These are phyloP conservation scores for Pogona vitticeps DNA, from an alignment of 2,113 vertebrate genomes.

Conservation along the genomic window DNA sequence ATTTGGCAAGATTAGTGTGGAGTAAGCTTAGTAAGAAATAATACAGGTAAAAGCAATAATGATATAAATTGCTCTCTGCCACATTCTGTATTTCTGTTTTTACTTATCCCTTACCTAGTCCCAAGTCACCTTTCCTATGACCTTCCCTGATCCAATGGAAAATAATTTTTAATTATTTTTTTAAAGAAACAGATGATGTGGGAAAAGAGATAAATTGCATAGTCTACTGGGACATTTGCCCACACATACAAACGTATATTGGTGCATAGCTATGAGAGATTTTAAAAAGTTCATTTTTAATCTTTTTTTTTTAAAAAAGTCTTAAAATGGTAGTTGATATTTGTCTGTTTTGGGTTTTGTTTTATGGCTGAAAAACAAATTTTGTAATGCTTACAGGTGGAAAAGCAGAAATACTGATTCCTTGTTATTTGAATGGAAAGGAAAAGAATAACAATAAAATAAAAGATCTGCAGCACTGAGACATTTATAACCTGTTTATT, in stretches of 20 bases:
- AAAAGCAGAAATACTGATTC: background rate
- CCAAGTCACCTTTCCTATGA: too few species aligned
- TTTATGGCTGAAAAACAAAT: background rate
- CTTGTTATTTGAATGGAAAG: background rate
- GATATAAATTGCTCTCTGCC: too few species aligned
- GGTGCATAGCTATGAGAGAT: background rate
- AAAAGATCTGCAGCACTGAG: conserved; percentile 38
- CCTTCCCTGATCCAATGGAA: too few species aligned
- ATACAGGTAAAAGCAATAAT: too few species aligned
- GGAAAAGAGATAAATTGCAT: background rate
- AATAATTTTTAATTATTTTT: too few species aligned
- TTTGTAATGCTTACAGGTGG: background rate
- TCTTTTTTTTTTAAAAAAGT: background rate
- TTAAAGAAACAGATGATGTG: background rate
- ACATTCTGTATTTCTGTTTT: too few species aligned
- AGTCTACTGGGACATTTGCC: background rate
- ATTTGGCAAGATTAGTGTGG: too few species aligned
- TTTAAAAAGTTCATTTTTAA: background rate
- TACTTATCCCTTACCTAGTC: too few species aligned
- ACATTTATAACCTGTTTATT: conserved; percentile 75
- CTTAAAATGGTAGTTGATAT: background rate
- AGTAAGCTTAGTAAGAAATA: too few species aligned
- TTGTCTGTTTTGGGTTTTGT: background rate
- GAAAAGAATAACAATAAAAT: conserved; percentile 22
- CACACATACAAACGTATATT: background rate